phyloP scores from a whole-genome alignment of 35 echinoderm and acorn worm genomes.

The Strongylocentrotus purpuratus region DNA sequence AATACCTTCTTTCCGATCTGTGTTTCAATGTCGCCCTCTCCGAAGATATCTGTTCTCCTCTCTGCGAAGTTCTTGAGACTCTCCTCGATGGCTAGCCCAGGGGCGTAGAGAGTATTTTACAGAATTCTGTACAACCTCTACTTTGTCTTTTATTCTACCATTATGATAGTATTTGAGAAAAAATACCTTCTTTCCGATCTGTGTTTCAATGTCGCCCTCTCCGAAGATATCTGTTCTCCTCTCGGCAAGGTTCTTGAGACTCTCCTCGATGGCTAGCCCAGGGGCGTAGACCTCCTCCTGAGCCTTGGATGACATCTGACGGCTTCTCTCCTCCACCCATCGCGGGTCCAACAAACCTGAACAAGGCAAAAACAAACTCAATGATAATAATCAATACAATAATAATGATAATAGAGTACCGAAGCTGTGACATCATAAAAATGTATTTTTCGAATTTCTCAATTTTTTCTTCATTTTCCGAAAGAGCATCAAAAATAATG shows the following conservation, averaged over 20 bases:
- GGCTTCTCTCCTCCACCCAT: slow-evolving; percentile 92
- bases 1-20: slow-evolving; percentile 98
- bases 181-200: slow-evolving; percentile 98
- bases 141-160: too few relatives aligned
- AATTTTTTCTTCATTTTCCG: too few relatives aligned
- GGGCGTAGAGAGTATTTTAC: too few relatives aligned
- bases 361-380: neutral
- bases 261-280: slow-evolving; percentile 80
- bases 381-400: too few relatives aligned
- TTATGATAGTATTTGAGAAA: too few relatives aligned
- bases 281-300: slow-evolving; percentile 87
- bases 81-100: slow-evolving; percentile 79
- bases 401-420: too few relatives aligned
- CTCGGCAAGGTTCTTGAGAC: slow-evolving; percentile 89
- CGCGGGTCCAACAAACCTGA: slow-evolving; percentile 88
- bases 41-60: slow-evolving; percentile 99
- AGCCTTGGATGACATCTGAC: slow-evolving; percentile 76
- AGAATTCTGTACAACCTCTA: too few relatives aligned
- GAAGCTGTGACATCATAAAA: too few relatives aligned
- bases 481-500: too few relatives aligned
- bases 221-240: slow-evolving; percentile 99
- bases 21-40: slow-evolving; percentile 96
- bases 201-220: slow-evolving; percentile 95
- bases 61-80: slow-evolving; percentile 93
- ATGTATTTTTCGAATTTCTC: too few relatives aligned